phyloP scores from a whole-genome alignment of 2,113 vertebrate genomes.

The Myotis lucifugus region DNA sequence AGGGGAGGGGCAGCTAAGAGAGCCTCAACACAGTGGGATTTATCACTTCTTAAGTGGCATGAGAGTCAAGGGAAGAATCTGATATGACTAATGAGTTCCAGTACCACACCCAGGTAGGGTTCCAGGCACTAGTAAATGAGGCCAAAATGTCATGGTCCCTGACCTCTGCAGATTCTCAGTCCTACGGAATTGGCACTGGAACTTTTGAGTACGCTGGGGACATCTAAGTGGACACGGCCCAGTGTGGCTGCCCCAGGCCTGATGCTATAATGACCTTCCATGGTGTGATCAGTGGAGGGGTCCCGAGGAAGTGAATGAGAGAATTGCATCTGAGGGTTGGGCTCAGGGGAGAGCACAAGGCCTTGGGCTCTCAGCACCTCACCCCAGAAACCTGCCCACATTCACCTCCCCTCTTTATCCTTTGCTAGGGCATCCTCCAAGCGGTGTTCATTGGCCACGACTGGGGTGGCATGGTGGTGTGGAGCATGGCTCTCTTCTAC shows the following conservation, averaged over 20 bases:
- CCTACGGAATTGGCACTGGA: neutral
- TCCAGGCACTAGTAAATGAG: neutral
- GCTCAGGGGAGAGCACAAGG: neutral
- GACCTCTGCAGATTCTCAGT: neutral
- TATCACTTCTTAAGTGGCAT: neutral
- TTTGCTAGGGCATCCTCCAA: slow-evolving; percentile 86
- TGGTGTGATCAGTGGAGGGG: rapidly evolving
- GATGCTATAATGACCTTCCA: neutral
- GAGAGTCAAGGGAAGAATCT: neutral
- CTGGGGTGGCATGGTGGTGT: slow-evolving; percentile 91
- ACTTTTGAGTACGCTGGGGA: neutral
- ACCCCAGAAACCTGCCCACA: neutral
- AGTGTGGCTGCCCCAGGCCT: neutral
- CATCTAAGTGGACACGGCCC: neutral
- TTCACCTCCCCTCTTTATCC: neutral
- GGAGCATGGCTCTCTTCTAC: slow-evolving; percentile 89
- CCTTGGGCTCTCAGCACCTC: neutral
- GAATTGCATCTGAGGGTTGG: neutral
- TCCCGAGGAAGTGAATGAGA: neutral
- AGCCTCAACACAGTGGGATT: neutral
- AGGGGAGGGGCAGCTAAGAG: neutral
- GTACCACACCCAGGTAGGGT: neutral
- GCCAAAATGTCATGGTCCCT: neutral
- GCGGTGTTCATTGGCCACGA: slow-evolving; percentile 91
- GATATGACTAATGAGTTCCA: neutral